Evolutionary conservation across 2,797 vertebrate species (phyloP).

Genomic region (Synanceia verrucosa): DNA sequence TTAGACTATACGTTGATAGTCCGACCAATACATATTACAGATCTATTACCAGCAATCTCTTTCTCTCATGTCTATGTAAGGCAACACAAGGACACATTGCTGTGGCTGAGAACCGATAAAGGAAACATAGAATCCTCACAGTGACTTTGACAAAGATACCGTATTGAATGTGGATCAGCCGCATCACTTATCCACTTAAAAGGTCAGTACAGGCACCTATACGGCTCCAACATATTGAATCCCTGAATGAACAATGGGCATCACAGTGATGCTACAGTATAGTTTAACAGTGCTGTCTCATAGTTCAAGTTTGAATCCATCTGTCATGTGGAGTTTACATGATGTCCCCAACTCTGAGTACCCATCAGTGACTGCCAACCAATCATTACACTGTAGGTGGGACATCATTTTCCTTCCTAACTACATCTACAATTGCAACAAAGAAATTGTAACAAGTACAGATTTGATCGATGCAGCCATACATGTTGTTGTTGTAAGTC

Average conservation of each 20-base stretch:
- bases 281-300: neutral
- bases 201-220: neutral
- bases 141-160: neutral
- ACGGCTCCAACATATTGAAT: neutral
- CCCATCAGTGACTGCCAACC: neutral
- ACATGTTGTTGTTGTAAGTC: neutral
- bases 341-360: neutral
- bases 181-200: neutral
- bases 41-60: neutral
- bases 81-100: neutral
- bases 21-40: neutral
- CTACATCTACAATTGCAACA: neutral
- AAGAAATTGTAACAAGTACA: neutral
- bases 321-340: neutral
- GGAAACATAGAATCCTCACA: neutral
- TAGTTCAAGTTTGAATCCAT: neutral
- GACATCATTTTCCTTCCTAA: neutral
- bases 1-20: no score
- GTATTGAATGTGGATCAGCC: neutral
- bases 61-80: neutral
- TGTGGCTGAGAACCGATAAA: neutral
- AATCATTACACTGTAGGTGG: neutral
- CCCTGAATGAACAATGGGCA: neutral
- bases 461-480: no score
- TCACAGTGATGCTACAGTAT: neutral